Conservation (phyloP, 2,888 invertebrate species). For the Antheraea assamensis region DNA sequence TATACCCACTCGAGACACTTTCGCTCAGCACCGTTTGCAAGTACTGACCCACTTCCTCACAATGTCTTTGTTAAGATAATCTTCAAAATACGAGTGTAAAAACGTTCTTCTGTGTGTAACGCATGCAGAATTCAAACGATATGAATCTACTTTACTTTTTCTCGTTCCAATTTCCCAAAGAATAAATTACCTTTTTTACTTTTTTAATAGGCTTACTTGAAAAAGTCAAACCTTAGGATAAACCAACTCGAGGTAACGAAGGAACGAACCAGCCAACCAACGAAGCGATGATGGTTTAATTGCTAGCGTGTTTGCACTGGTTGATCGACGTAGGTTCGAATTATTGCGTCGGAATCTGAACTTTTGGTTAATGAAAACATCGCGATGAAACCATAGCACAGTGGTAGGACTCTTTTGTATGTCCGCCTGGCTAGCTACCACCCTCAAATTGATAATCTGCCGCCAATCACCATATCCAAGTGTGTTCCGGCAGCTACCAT, state of each 20-base stretch:
- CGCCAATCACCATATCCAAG: too few relatives aligned
- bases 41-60: slow-evolving; percentile 35
- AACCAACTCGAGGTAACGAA: neutral
- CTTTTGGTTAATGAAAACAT: too few relatives aligned
- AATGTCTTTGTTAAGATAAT: slow-evolving; percentile 34
- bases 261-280: too few relatives aligned
- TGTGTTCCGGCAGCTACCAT: too few relatives aligned
- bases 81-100: slow-evolving; percentile 11
- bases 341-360: too few relatives aligned
- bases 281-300: too few relatives aligned
- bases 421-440: too few relatives aligned
- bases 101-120: neutral
- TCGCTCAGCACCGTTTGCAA: slow-evolving; percentile 16
- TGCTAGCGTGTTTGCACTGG: too few relatives aligned
- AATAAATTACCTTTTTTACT: neutral
- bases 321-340: too few relatives aligned
- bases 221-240: neutral
- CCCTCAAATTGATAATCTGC: too few relatives aligned
- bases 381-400: too few relatives aligned
- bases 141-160: neutral
- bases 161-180: neutral
- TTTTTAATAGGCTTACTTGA: neutral
- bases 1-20: slow-evolving; percentile 13
- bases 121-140: neutral
- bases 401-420: too few relatives aligned